Evolutionary conservation across 2,797 vertebrate species (phyloP).

Genomic region (Poeciliopsis turneri): DNA sequence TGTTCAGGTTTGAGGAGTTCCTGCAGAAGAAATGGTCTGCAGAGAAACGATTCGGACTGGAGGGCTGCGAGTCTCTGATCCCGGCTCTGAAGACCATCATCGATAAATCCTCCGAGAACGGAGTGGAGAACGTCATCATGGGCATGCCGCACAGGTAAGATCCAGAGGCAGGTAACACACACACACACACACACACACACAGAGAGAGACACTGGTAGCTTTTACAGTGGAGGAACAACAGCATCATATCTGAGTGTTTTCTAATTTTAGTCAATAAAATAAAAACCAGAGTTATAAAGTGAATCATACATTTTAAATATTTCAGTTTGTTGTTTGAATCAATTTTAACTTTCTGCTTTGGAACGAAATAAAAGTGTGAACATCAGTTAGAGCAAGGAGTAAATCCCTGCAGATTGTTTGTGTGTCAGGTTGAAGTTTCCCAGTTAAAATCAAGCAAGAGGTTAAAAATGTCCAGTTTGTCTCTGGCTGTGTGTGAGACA

Average conservation of each 20-base stretch:
- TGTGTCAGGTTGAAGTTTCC: too few relatives aligned
- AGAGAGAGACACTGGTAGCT: too few relatives aligned
- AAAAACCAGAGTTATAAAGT: background rate
- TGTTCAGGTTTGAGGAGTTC: conserved; percentile 92
- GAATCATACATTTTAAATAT: background rate
- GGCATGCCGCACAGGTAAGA: conserved; percentile 93
- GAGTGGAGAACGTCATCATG: conserved; percentile 95
- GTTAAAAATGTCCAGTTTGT: too few relatives aligned
- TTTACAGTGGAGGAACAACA: background rate
- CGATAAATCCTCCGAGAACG: conserved; percentile 91
- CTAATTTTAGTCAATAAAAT: too few relatives aligned
- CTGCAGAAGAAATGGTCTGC: conserved; percentile 96
- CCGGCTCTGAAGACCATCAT: conserved; percentile 96
- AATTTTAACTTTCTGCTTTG: background rate
- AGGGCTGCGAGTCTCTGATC: conserved; percentile 93
- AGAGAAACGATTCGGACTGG: conserved; percentile 95
- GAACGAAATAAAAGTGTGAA: too few relatives aligned
- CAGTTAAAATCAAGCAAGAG: too few relatives aligned
- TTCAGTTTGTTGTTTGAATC: background rate
- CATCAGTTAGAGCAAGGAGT: too few relatives aligned
- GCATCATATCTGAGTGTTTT: background rate
- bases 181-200: too few relatives aligned
- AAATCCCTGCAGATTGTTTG: too few relatives aligned
- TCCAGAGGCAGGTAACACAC: too few relatives aligned
- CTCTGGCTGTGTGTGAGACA: too few relatives aligned